These are phyloP conservation scores for Allolobophora icterica DNA, from an alignment of 2,888 invertebrate species.

Conservation along the genomic window DNA sequence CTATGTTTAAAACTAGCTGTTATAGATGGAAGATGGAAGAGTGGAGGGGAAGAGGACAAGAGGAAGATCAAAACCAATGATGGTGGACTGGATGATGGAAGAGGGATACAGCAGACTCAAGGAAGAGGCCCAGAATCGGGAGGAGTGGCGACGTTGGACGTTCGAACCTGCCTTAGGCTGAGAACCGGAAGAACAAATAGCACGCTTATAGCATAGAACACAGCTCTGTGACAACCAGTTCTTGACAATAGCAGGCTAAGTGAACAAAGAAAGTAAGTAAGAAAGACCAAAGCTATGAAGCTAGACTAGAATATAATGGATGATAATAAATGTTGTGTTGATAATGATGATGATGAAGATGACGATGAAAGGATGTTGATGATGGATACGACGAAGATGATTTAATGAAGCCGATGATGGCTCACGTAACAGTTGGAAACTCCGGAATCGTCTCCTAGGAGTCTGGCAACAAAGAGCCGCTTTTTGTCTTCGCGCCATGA, in stretches of 20 bases:
- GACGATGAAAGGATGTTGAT: conserved; percentile 9
- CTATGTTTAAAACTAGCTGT: not conserved
- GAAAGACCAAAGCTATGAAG: not conserved
- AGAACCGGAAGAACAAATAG: too few relatives aligned
- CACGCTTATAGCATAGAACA: too few relatives aligned
- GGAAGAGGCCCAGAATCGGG: too few relatives aligned
- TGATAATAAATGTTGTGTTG: not conserved
- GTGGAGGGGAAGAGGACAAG: too few relatives aligned
- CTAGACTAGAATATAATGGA: not conserved
- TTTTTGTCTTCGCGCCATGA: conserved; percentile 41
- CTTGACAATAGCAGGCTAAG: not conserved
- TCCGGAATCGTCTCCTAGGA: conserved; percentile 33
- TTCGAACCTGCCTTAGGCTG: too few relatives aligned
- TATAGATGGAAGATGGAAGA: too few relatives aligned
- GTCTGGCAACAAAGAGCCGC: conserved; percentile 41
- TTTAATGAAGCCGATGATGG: not conserved
- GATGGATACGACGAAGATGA: not conserved
- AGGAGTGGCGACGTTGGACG: too few relatives aligned
- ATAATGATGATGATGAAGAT: not conserved
- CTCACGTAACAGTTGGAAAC: conserved; percentile 46
- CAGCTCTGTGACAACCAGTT: too few relatives aligned
- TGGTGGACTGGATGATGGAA: too few relatives aligned
- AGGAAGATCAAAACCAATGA: too few relatives aligned
- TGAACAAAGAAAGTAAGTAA: not conserved
- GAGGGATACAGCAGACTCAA: too few relatives aligned